These are phyloP conservation scores for Plotosus lineatus DNA, from an alignment of 2,113 vertebrate genomes.

Conservation along the genomic window DNA sequence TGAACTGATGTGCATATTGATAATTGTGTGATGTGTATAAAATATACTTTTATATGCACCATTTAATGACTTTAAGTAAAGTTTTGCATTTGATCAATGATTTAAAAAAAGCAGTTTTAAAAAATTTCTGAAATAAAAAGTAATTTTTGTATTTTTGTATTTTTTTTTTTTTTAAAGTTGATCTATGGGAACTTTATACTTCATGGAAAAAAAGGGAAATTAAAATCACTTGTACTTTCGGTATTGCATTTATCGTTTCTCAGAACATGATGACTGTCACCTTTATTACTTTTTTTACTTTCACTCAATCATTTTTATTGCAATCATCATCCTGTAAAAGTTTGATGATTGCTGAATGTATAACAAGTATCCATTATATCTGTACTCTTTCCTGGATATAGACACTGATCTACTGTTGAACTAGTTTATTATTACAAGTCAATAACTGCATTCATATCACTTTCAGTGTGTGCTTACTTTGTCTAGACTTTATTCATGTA, in stretches of 20 bases:
- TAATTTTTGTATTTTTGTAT: no score
- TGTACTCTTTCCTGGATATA: neutral
- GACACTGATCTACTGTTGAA: constrained; percentile 1
- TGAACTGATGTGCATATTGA: constrained; percentile 14
- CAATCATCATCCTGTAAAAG: constrained; percentile 19
- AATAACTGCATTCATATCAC: neutral
- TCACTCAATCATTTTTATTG: constrained; percentile 2
- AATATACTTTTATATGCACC: neutral
- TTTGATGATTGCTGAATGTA: neutral
- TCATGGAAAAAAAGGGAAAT: neutral
- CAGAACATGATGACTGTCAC: neutral
- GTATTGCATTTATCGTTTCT: neutral
- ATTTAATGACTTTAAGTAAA: neutral
- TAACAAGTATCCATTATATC: neutral
- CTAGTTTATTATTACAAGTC: constrained; percentile 1
- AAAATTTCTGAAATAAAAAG: no score
- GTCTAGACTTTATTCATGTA: neutral
- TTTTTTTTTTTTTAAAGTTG: neutral
- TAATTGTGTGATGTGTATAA: neutral
- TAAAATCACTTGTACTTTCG: neutral
- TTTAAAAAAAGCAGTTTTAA: no score
- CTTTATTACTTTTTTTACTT: constrained; percentile 2
- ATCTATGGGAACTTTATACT: neutral
- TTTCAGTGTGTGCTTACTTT: neutral
- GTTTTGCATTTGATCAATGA: neutral